Percentiles rank a stretch among this genome's conserved stretches.
Evolutionary conservation across 2,113 vertebrate genomes (phyloP).

Genomic region (Nothocercus nigrocapillus): DNA sequence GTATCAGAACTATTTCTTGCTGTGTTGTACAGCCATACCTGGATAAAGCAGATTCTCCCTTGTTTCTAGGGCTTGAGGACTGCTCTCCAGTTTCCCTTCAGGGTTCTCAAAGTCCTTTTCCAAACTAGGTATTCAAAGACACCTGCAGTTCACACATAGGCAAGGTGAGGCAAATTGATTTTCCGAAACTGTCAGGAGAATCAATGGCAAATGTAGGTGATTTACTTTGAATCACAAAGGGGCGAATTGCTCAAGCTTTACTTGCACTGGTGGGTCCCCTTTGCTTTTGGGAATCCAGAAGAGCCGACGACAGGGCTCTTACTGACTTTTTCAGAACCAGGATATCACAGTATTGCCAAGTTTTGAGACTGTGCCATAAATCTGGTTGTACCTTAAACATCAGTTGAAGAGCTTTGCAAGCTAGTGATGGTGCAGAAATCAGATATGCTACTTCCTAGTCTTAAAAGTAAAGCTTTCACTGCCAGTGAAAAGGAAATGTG

Average conservation of each 20-base stretch:
- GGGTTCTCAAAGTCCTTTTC: neutral
- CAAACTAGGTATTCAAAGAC: neutral
- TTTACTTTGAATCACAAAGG: neutral
- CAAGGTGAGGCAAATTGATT: neutral
- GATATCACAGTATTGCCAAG: neutral
- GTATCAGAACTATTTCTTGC: neutral
- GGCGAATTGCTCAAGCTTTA: neutral
- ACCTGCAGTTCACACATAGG: neutral
- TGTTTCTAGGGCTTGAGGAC: neutral
- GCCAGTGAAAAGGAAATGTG: neutral
- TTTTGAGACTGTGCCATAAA: neutral
- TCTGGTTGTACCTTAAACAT: neutral
- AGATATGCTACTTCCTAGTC: neutral
- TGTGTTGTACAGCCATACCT: neutral
- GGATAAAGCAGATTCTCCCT: neutral
- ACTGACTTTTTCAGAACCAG: neutral
- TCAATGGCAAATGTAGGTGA: neutral
- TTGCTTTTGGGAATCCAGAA: neutral
- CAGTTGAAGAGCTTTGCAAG: neutral
- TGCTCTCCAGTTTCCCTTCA: neutral
- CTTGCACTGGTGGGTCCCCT: neutral
- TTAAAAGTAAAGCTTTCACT: neutral
- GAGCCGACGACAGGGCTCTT: neutral
- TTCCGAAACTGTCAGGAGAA: neutral
- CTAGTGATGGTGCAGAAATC: neutral